Evolutionary conservation across 2,888 invertebrate genomes (phyloP).

Genomic region (Microplitis manilae): DNA sequence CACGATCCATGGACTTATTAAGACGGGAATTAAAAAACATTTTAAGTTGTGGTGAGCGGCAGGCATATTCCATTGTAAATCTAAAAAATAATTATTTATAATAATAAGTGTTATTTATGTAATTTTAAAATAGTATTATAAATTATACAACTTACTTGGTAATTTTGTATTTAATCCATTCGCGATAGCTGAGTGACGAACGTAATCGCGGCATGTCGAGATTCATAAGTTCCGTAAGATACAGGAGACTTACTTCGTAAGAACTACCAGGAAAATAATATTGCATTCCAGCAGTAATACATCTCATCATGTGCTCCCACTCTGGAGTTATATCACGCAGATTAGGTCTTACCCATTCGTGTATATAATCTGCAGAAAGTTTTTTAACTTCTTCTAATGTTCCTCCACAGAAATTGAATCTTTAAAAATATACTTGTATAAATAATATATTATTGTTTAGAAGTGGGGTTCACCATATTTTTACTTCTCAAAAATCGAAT

Average conservation of each 20-base stretch:
- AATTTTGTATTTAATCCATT: slow-evolving; percentile 50
- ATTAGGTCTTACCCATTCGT: slow-evolving; percentile 65
- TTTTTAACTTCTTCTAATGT: slow-evolving; percentile 61
- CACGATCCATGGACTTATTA: slow-evolving; percentile 46
- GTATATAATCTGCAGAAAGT: slow-evolving; percentile 59
- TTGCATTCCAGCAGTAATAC: slow-evolving; percentile 62
- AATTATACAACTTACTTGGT: slow-evolving; percentile 50
- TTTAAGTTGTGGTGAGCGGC: slow-evolving; percentile 45
- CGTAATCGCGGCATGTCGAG: slow-evolving; percentile 58
- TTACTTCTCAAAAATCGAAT: too few species aligned
- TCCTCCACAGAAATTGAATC: slow-evolving; percentile 70
- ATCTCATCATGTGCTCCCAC: slow-evolving; percentile 71
- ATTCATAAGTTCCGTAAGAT: slow-evolving; percentile 60
- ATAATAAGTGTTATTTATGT: not conserved
- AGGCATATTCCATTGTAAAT: slow-evolving; percentile 45
- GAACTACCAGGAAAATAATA: slow-evolving; percentile 59
- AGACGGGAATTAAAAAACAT: slow-evolving; percentile 46
- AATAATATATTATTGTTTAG: too few species aligned
- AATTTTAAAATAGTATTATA: not conserved
- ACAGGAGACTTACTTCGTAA: slow-evolving; percentile 62
- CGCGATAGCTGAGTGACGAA: slow-evolving; percentile 51
- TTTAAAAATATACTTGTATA: slow-evolving; percentile 15
- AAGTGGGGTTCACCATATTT: too few species aligned
- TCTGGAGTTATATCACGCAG: slow-evolving; percentile 62
- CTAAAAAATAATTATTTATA: slow-evolving; percentile 47